Conservation (phyloP, 2,113 vertebrate species). For the Solea senegalensis region DNA sequence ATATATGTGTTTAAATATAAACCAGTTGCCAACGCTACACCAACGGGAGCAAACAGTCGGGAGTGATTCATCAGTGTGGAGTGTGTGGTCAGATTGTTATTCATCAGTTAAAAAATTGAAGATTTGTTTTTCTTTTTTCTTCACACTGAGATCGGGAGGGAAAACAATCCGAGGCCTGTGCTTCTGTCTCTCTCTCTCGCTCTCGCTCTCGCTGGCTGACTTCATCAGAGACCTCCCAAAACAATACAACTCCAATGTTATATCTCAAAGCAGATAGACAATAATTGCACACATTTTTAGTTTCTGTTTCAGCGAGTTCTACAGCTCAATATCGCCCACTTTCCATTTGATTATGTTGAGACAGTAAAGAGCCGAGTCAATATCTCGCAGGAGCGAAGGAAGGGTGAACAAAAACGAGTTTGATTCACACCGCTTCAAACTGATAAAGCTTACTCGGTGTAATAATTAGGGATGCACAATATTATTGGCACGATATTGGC, state of each 20-base stretch:
- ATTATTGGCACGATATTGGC: no score
- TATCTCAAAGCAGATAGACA: constrained; percentile 29
- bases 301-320: constrained; percentile 31
- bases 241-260: constrained; percentile 54
- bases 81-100: not conserved
- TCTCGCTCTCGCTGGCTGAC: constrained; percentile 27
- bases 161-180: constrained; percentile 35
- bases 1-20: not conserved
- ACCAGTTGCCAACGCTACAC: not conserved
- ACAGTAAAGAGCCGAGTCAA: constrained; percentile 25
- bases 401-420: constrained; percentile 31
- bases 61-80: not conserved
- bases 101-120: constrained; percentile 18
- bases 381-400: not conserved
- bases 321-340: constrained; percentile 33
- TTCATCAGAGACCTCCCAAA: constrained; percentile 66
- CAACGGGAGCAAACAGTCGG: not conserved
- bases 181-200: not conserved
- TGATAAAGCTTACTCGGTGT: no score
- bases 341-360: constrained; percentile 40
- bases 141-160: not conserved
- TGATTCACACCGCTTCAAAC: no score
- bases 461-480: no score
- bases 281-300: constrained; percentile 27
- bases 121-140: constrained; percentile 2